Percentiles rank a stretch among this genome's conserved stretches.
phyloP scores from a whole-genome alignment of 2,888 invertebrate species.

The Himalopsyche anomala region DNA sequence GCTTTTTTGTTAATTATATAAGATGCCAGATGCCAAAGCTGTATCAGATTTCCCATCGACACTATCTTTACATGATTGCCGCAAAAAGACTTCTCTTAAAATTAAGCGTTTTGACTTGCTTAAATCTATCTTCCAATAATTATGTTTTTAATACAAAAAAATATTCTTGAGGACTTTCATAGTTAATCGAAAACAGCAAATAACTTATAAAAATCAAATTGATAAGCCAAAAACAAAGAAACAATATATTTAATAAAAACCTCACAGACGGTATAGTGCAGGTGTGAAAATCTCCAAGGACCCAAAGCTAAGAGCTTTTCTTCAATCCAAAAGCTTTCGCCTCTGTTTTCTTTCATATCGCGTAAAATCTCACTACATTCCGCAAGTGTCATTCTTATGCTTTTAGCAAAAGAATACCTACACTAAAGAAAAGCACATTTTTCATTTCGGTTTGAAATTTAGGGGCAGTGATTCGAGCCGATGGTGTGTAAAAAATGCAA shows the following conservation, averaged over 20 bases:
- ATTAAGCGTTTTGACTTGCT: no score
- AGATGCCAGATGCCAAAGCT: no score
- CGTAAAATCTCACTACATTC: neutral
- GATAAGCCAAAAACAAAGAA: no score
- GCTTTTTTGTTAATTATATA: no score
- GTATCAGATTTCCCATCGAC: no score
- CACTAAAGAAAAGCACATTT: conserved; percentile 9
- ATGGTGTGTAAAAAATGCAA: conserved; percentile 25
- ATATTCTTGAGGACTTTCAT: no score
- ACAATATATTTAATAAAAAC: neutral
- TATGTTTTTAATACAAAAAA: no score
- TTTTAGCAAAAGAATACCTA: neutral
- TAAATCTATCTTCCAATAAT: no score
- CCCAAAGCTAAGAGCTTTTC: neutral
- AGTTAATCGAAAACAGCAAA: no score
- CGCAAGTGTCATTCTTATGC: conserved; percentile 6
- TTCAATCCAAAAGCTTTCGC: conserved; percentile 6
- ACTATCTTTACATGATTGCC: no score
- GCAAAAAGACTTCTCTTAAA: no score
- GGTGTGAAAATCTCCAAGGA: neutral
- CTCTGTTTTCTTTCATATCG: conserved; percentile 5
- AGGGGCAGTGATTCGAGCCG: conserved; percentile 22
- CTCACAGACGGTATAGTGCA: neutral
- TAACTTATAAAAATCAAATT: no score
- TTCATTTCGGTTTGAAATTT: neutral